Evolutionary conservation across 2,888 invertebrate genomes (phyloP).

Genomic region (Lasioglossum zephyrum): DNA sequence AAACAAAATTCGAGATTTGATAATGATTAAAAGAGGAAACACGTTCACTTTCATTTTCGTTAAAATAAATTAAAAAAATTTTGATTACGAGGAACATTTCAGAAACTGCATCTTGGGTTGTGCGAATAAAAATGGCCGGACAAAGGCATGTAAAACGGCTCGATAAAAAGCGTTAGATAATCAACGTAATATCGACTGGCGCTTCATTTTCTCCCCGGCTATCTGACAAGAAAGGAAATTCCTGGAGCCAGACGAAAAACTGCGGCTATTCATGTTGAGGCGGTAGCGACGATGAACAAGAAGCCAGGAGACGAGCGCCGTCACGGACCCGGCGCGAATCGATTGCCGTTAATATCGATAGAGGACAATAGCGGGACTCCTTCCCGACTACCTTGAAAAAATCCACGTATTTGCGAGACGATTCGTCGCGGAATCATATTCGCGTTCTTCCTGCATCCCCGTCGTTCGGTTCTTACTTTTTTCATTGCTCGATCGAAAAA

Average conservation of each 20-base stretch:
- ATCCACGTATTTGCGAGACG: slow-evolving; percentile 76
- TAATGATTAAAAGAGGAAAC: too few relatives aligned
- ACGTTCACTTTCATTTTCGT: too few relatives aligned
- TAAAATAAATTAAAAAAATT: too few relatives aligned
- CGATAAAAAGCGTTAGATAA: slow-evolving; percentile 6
- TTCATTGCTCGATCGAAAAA: not conserved
- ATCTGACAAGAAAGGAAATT: slow-evolving; percentile 40
- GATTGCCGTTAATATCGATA: slow-evolving; percentile 79
- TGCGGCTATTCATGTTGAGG: slow-evolving; percentile 31
- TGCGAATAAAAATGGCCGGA: not conserved
- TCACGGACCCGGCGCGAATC: slow-evolving; percentile 75
- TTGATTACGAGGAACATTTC: too few relatives aligned
- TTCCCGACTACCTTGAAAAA: slow-evolving; percentile 38
- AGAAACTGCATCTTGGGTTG: too few relatives aligned
- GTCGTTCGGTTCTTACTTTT: slow-evolving; percentile 6
- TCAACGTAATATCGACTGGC: slow-evolving; percentile 3
- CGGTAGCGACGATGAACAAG: slow-evolving; percentile 46
- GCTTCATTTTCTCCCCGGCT: slow-evolving; percentile 15
- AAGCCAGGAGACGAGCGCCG: slow-evolving; percentile 40
- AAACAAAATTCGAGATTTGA: too few relatives aligned
- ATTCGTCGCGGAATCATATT: slow-evolving; percentile 73
- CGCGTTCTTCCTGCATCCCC: slow-evolving; percentile 33
- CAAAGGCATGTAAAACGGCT: not conserved
- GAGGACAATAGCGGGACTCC: slow-evolving; percentile 65
- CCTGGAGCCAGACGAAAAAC: slow-evolving; percentile 38